Evolutionary conservation across 2,888 invertebrate species (phyloP).

Genomic region (Alloplasta piceator): DNA sequence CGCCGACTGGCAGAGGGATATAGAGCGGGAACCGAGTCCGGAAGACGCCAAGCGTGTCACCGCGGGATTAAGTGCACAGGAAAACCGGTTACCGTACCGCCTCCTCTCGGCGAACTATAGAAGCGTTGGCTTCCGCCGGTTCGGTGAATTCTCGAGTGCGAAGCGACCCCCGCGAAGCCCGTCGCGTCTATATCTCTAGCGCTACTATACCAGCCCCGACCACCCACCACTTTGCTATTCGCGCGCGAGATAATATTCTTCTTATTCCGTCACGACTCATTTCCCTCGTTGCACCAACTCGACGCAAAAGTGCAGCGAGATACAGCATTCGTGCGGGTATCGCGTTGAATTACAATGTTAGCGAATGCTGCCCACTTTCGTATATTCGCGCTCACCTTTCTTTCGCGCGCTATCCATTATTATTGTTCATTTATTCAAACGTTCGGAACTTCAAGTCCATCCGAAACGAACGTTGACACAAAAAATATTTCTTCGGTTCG

Average conservation of each 20-base stretch:
- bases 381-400: no score
- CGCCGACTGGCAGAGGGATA: no score
- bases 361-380: no score
- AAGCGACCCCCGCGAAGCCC: constrained; percentile 23
- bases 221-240: constrained; percentile 50
- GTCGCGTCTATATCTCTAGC: constrained; percentile 13
- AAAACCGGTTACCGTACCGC: constrained; percentile 65
- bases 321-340: constrained; percentile 29
- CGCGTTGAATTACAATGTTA: constrained; percentile 37
- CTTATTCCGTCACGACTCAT: constrained; percentile 47
- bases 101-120: constrained; percentile 62
- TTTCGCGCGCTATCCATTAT: no score
- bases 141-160: constrained; percentile 61
- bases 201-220: constrained; percentile 11
- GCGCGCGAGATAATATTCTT: constrained; percentile 60
- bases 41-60: constrained; percentile 62
- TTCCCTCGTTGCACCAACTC: constrained; percentile 29
- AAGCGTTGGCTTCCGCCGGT: constrained; percentile 63
- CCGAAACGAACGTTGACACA: no score
- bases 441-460: no score
- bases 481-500: no score
- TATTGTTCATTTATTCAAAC: no score
- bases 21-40: constrained; percentile 41
- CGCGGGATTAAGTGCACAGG: constrained; percentile 63
- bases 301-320: constrained; percentile 18